A percentile compares a stretch with the other conserved stretches of the same genome.
These are phyloP conservation scores for Allophyes oxyacanthae DNA, from an alignment of 2,888 invertebrate genomes.

Conservation along the genomic window DNA sequence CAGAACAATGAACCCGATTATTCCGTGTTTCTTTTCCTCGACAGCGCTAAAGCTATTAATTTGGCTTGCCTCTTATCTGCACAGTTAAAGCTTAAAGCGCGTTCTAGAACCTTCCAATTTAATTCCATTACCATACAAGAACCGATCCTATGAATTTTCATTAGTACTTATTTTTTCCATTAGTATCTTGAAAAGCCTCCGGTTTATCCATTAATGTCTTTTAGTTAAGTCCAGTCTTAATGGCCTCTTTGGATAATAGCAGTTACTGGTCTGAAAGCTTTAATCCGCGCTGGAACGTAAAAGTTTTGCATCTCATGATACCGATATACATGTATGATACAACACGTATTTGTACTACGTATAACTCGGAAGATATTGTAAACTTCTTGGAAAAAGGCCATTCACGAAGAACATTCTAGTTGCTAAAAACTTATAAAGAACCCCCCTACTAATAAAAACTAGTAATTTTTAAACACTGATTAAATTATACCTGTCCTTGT, in stretches of 20 bases:
- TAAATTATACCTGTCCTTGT: too few relatives aligned
- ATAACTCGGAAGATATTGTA: too few relatives aligned
- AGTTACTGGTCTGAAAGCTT: conserved; percentile 18
- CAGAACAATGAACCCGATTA: not conserved
- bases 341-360: too few relatives aligned
- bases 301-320: too few relatives aligned
- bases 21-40: not conserved
- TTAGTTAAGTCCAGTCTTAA: conserved; percentile 47
- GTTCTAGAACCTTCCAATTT: conserved; percentile 21
- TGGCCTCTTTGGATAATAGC: conserved; percentile 38
- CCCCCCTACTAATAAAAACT: too few relatives aligned
- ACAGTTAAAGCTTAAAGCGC: conserved; percentile 13
- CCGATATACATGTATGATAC: too few relatives aligned
- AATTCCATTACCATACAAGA: conserved; percentile 41
- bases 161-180: conserved; percentile 54
- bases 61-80: conserved; percentile 1
- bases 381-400: too few relatives aligned
- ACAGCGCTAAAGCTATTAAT: conserved; percentile 6
- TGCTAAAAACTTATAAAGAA: too few relatives aligned
- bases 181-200: conserved; percentile 35
- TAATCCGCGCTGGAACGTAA: conserved; percentile 6
- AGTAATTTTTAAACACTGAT: too few relatives aligned
- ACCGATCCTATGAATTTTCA: conserved; percentile 51
- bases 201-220: conserved; percentile 45
- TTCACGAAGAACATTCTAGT: too few relatives aligned